Conservation (phyloP, 2,113 vertebrate genomes). For the Danionella cerebrum region DNA sequence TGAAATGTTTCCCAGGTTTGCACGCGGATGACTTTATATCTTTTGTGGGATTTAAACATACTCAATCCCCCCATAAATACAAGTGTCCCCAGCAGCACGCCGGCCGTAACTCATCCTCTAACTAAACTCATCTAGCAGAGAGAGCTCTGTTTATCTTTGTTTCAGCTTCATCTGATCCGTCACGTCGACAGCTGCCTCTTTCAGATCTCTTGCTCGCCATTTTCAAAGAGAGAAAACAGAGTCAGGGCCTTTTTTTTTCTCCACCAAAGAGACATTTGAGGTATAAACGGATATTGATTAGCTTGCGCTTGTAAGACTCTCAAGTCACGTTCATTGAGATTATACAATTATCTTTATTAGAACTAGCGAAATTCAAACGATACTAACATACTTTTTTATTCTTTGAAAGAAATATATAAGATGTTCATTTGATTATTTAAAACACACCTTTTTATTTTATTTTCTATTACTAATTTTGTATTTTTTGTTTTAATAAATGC, state of each 20-base stretch:
- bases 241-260: slow-evolving; percentile 21
- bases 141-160: slow-evolving; percentile 50
- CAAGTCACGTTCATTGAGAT: background rate
- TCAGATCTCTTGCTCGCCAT: slow-evolving; percentile 18
- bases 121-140: slow-evolving; percentile 74
- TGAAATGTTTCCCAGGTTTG: slow-evolving; percentile 98
- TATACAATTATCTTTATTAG: too few relatives aligned
- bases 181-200: slow-evolving; percentile 11
- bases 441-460: too few relatives aligned
- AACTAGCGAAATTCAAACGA: too few relatives aligned
- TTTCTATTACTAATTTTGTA: too few relatives aligned
- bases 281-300: background rate
- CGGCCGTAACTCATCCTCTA: slow-evolving; percentile 80
- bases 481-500: too few relatives aligned
- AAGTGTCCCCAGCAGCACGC: slow-evolving; percentile 77
- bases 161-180: slow-evolving; percentile 27
- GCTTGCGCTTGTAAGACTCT: slow-evolving; percentile 49
- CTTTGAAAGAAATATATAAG: too few relatives aligned
- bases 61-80: slow-evolving; percentile 97
- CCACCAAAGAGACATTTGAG: background rate
- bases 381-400: too few relatives aligned
- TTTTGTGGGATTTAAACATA: slow-evolving; percentile 98
- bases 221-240: background rate
- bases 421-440: too few relatives aligned
- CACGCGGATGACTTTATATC: slow-evolving; percentile 98